A percentile compares a stretch with the other conserved stretches of the same genome.
These are phyloP conservation scores for Bruchidius siliquastri DNA, from an alignment of 2,888 invertebrate species.

Conservation along the genomic window DNA sequence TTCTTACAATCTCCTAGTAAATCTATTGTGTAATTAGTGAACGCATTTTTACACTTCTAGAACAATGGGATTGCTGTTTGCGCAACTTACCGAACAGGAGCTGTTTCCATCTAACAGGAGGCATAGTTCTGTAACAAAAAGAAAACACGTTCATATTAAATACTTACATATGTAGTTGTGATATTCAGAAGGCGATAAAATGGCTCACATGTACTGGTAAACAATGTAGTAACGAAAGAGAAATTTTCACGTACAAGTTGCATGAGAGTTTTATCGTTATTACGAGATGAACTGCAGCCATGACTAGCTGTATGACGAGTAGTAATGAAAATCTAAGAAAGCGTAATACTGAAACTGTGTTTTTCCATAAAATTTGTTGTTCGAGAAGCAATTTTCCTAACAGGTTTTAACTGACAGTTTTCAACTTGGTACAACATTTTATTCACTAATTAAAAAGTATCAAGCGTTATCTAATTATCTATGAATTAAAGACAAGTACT, in stretches of 20 bases:
- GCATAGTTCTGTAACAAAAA: constrained; percentile 28
- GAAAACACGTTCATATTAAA: not conserved
- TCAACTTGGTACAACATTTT: no score
- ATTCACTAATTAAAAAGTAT: no score
- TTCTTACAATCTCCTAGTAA: not conserved
- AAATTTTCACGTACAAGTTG: not conserved
- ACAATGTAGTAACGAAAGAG: not conserved
- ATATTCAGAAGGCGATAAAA: not conserved
- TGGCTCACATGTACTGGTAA: not conserved
- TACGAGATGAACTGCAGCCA: no score
- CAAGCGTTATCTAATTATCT: no score
- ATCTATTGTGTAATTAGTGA: not conserved
- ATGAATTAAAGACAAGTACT: no score
- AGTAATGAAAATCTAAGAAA: no score
- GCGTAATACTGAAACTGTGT: no score
- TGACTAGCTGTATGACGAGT: no score
- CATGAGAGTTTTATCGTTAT: not conserved
- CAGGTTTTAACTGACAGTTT: no score
- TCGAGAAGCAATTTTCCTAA: no score
- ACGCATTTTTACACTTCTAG: not conserved
- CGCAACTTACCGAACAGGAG: constrained; percentile 24
- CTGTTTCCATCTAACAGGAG: constrained; percentile 34
- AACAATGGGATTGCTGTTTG: not conserved
- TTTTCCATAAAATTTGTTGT: no score
- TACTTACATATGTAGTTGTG: not conserved